Conservation (phyloP, 2,113 vertebrate genomes). For the Spizaetus ornatus region DNA sequence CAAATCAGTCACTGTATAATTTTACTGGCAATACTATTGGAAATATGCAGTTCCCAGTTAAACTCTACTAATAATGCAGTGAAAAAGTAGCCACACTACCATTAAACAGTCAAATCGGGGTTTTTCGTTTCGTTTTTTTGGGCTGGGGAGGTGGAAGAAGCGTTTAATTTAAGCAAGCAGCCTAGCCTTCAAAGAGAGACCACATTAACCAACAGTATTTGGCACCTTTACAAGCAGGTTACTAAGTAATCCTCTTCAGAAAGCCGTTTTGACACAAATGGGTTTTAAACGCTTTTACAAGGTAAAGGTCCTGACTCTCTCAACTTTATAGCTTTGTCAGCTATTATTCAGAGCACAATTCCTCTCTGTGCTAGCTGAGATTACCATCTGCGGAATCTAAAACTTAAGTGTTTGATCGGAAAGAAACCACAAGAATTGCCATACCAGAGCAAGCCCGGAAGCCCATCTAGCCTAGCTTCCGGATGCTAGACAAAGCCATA, state of each 20-base stretch:
- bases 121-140: neutral
- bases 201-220: neutral
- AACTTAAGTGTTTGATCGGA: neutral
- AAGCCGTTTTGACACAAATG: neutral
- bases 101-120: neutral
- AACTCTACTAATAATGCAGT: neutral
- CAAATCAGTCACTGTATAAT: neutral
- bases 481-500: neutral
- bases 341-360: neutral
- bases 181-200: neutral
- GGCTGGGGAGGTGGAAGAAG: neutral
- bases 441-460: neutral
- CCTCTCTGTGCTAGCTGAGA: neutral
- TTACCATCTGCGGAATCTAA: neutral
- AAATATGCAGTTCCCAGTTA: neutral
- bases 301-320: neutral
- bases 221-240: neutral
- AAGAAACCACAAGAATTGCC: neutral
- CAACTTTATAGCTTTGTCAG: neutral
- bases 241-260: neutral
- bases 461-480: neutral
- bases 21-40: neutral
- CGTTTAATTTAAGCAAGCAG: neutral
- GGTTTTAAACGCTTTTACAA: neutral
- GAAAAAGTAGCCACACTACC: neutral